Base-by-base conservation (phyloP, 2,797 vertebrate species). In the Anas capensis region DNA sequence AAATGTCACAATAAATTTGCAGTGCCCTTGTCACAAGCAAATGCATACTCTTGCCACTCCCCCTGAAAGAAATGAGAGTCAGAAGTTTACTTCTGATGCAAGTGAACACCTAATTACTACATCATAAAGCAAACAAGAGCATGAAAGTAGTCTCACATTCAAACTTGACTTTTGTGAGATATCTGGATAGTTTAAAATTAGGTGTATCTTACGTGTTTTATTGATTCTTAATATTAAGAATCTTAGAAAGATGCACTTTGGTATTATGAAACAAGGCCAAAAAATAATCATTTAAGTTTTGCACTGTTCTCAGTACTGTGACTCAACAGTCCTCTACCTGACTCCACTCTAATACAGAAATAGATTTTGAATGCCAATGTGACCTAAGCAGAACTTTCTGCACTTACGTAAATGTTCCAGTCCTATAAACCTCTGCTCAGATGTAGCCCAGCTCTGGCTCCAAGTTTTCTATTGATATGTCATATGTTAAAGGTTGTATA, bases 71-170 rank as follows among this genome's bases (percentile, higher is more conserved):
- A 29, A 42, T 21, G 42, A 21, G 44, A 70, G 48, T 38, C 26
- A 36, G 26, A 70, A 29, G 46, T 70, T 51, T 38, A 14, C 66
- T 82, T 83, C 34, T 86, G 70, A 92, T 86, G 90, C 64, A 40
- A 75, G 70, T 80, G 92, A 85, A 73, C 78, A 71, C 54, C 75
- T 44, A 72, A 40, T 8, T 72, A 42, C 90, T 75, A 54, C 16
- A 88, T 87, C 92, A 87, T 86, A 66, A 31, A 90, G 64, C 92
- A 91, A 89, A 64, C 20, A 81, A 92, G 79, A 96, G 88, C 82
- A 71, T 57, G 68, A 62, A 77, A 83, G 88, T 83, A 96, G 82
- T 92, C 33, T 38, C 46, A 88, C 40, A 75, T 82, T 34, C 91
- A 82, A 96, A 86, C 46, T 85, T 62, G 34, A 31, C 27, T 38